Base-by-base conservation (phyloP, 1,140 invertebrate genomes). In the Polyergus mexicanus region DNA sequence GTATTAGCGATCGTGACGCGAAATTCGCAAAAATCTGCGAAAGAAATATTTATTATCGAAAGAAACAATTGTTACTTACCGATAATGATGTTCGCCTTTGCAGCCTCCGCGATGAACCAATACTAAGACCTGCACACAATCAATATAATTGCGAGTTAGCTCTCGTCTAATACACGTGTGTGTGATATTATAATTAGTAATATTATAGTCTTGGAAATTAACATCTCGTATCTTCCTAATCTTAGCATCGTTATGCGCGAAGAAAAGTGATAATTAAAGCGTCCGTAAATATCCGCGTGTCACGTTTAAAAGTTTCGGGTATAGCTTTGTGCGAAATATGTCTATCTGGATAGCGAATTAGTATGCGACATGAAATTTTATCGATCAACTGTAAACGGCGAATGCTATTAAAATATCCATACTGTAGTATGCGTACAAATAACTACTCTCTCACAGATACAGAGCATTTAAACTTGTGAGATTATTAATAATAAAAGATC, bases 41-140 rank as follows among this genome's bases (percentile, higher is more conserved):
- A 62, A 38, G 28, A 56, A 56, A n/a, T 25, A 75, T 75, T 41
- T 56, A 5, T 44, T n/a, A 16, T 44, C 10, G 22, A 66, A 69
- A 81, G 11, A 41, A 32, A 10, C 76, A 83, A 74, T 56, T 38
- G 68, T 87, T 88, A 92, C 92, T 93, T 86, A 93, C 92, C 92
- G 76, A 90, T 92, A 92, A 92, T 91, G 91, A 87, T 92, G 91
- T 84, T 76, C 72, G 80, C 78, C 81, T 78, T 78, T 88, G 85
- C 88, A 91, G 71, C 86, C 86, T 90, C 86, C 86, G 84, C 80
- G 86, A 88, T 92, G 85, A 88, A 89, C 85, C 87, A 71, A 66
- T 81, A 83, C 65, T 71, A 38, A 89, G 87, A 72, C 91, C 92
- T 91, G 88, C 71, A 78, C 71, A 78, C 86, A 91, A 77, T 89